These are phyloP conservation scores for Aleiodes leptofemur DNA, from an alignment of 2,888 invertebrate species.

Conservation along the genomic window DNA sequence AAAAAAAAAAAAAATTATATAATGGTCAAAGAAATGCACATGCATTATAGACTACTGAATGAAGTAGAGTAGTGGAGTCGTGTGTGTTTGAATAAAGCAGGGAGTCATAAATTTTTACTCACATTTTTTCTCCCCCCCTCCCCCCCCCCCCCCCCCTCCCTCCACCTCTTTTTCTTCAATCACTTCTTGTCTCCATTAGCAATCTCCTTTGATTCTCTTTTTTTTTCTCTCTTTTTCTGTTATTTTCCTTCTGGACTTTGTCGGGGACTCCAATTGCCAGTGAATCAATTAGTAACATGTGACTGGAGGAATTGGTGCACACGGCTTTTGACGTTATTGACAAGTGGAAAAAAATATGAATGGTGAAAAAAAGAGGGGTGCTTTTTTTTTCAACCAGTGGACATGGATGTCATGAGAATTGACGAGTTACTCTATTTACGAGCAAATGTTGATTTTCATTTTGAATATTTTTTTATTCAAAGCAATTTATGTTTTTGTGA, in stretches of 20 bases:
- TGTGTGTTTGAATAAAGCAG: too few species aligned
- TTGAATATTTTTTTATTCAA: neutral
- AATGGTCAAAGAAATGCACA: neutral
- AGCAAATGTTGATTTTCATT: constrained; percentile 4
- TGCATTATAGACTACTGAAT: constrained; percentile 10
- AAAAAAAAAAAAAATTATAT: neutral
- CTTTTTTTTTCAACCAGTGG: neutral
- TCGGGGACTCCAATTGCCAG: neutral
- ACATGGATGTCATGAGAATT: constrained; percentile 13
- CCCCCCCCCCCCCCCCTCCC: neutral
- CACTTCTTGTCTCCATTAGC: neutral
- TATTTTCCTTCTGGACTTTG: neutral
- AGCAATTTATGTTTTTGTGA: too few species aligned
- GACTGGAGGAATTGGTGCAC: constrained; percentile 5
- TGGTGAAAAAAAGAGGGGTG: neutral
- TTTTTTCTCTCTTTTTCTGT: neutral
- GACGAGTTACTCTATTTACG: constrained; percentile 27
- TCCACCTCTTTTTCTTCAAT: neutral
- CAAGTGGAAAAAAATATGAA: constrained; percentile 23
- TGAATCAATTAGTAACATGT: constrained; percentile 18
- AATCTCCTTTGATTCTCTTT: neutral
- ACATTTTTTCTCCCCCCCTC: neutral
- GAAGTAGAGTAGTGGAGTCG: neutral
- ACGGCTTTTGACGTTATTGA: constrained; percentile 4
- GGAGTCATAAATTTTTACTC: too few species aligned